Conservation (phyloP, 2,113 vertebrate species). For the Pogona vitticeps region DNA sequence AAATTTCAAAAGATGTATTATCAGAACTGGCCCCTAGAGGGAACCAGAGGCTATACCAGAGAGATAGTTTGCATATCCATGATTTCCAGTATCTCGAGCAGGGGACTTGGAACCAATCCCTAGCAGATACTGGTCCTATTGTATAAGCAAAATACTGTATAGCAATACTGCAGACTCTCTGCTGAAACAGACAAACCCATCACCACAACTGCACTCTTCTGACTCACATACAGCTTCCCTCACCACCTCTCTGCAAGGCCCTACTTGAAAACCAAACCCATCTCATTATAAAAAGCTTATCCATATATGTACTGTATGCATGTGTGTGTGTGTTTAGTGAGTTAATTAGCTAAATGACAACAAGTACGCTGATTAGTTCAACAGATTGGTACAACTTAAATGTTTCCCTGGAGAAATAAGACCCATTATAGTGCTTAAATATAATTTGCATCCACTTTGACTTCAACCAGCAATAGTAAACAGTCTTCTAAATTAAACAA, state of each 20-base stretch:
- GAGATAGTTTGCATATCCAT: too few relatives aligned
- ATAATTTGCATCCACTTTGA: slow-evolving; percentile 67
- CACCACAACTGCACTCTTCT: neutral
- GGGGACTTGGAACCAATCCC: too few relatives aligned
- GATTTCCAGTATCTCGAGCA: too few relatives aligned
- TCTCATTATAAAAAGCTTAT: slow-evolving; percentile 45
- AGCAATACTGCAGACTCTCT: slow-evolving; percentile 45
- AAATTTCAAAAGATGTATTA: too few relatives aligned
- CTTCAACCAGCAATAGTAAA: slow-evolving; percentile 76
- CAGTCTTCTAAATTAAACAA: slow-evolving; percentile 60
- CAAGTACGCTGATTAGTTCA: slow-evolving; percentile 42
- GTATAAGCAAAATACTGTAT: neutral
- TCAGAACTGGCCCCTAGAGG: too few relatives aligned
- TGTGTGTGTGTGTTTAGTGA: too few relatives aligned
- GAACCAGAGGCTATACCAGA: too few relatives aligned
- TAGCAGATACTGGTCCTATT: slow-evolving; percentile 11
- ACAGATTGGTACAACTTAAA: slow-evolving; percentile 53
- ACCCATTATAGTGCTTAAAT: slow-evolving; percentile 74
- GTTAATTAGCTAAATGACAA: slow-evolving; percentile 42
- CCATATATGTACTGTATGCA: neutral
- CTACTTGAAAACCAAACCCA: slow-evolving; percentile 40
- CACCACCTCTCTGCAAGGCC: slow-evolving; percentile 44
- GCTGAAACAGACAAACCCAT: slow-evolving; percentile 29
- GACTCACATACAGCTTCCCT: neutral
- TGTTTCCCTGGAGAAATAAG: slow-evolving; percentile 66